Evolutionary conservation across 2,888 invertebrate species (phyloP).

Genomic region (Leucozona laternaria): DNA sequence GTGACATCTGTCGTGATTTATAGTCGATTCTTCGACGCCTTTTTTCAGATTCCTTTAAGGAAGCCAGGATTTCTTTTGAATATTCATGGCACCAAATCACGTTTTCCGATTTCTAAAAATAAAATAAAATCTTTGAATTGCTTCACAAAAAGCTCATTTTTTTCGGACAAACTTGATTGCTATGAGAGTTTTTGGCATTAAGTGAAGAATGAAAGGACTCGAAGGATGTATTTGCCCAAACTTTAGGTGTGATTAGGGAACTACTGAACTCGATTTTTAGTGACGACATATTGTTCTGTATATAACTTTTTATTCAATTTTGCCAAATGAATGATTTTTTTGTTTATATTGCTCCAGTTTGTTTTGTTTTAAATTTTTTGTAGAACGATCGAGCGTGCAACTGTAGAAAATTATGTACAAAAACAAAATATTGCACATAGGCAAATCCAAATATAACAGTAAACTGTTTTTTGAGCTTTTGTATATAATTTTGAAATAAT

Average conservation of each 20-base stretch:
- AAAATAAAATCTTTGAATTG: neutral
- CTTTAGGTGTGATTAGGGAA: constrained; percentile 16
- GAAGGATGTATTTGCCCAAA: constrained; percentile 17
- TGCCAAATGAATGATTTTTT: neutral
- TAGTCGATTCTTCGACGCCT: constrained; percentile 78
- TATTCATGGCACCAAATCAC: constrained; percentile 81
- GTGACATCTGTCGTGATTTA: constrained; percentile 78
- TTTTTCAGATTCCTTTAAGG: constrained; percentile 80
- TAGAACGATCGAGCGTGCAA: neutral
- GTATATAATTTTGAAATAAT: neutral
- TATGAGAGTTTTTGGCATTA: neutral
- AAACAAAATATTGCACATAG: constrained; percentile 39
- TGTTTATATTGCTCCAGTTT: neutral
- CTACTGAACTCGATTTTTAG: neutral
- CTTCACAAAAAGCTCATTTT: neutral
- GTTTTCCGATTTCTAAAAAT: constrained; percentile 76
- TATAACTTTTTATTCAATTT: neutral
- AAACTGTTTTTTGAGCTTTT: neutral
- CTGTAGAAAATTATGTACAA: constrained; percentile 15
- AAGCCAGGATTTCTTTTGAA: constrained; percentile 80
- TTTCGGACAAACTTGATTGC: constrained; percentile 43
- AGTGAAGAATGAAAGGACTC: constrained; percentile 35
- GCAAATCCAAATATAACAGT: constrained; percentile 52
- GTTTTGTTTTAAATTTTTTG: neutral
- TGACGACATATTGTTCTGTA: constrained; percentile 1